Evolutionary conservation across 2,888 invertebrate species (phyloP), one percentile per base, ranked within the genome.

Genomic region (Blastobasis adustella): DNA sequence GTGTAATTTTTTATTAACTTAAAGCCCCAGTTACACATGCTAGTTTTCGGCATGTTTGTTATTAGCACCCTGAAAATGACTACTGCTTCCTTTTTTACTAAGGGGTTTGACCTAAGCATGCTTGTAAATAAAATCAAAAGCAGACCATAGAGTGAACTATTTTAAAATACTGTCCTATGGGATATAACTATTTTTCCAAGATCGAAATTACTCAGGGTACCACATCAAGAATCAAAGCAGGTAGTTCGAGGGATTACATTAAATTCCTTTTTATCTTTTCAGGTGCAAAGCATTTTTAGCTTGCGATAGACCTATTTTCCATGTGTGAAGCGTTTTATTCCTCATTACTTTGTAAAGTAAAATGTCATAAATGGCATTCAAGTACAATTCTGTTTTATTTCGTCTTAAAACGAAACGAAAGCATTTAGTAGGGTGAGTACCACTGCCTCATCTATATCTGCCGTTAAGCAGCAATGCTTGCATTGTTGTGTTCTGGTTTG

Each of bases 221-320:
- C 40, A 40, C 8, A 8, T 6, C 40, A 6, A 40, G 40, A 40
- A 6, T 40, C 9, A 40, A 1, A 8, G 9, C n/a, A n/a, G n/a
- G n/a, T n/a, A n/a, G n/a, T n/a, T n/a, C n/a, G n/a, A n/a, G n/a
- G n/a, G n/a, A n/a, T n/a, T n/a, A 42, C 42, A 5, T 5, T 10
- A 8, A 42, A 42, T 42, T n/a, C 9, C 10, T 9, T 47, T 41
- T 10, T 51, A 10, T 51, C 42, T 51, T 51, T 49, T 1, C 50
- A 51, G 50, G 37, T 51, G 43, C 50, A 51, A 47, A 43, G 43
- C 47, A 10, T 51, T 43, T 43, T 51, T 43, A 39, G 43, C 47
- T 51, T 42, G 4, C 9, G 42, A 9, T 42, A 10, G 9, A 42
- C 9, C 9, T 42, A 42, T 42, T 6, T 42, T 5, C 42, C 40